Base-by-base conservation (phyloP, 2,797 vertebrate genomes). In the Harpagifer antarcticus region DNA sequence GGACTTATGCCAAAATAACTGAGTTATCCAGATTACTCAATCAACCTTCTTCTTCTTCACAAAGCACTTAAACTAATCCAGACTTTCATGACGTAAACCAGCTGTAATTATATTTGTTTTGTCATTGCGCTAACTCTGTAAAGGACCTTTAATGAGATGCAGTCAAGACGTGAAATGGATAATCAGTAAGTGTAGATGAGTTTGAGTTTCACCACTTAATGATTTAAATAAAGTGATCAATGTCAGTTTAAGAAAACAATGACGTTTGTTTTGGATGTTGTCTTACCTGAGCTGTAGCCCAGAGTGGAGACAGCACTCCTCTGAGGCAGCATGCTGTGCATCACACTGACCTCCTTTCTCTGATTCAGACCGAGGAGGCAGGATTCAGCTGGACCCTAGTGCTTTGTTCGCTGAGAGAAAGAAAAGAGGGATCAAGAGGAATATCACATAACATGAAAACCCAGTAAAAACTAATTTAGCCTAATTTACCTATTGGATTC, bases 241-340 rank as follows among this genome's bases (percentile, higher is more conserved):
- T 45, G 17, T 31, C 9, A 44, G 13, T 3, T 17, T 44, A 31
- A 49, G 14, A 62, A 53, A 14, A 59, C 14, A 20, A 43, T 27
- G 27, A 27, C 27, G 27, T 27, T 27, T 27, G 27, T 27, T 27
- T 27, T 27, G 40, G 20, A 17, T 17, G 43, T 42, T 50, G 43
- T 79, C 79, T 80, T 93, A 96, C 96, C 95, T 91, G 94, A 92
- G 76, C 83, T 74, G 57, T 84, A 90, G 84, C 88, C 93, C 86
- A 96, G 85, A 13, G 95, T 89, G 59, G 93, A 68, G 4, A 94
- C 88, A 27, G 94, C 89, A 59, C 82, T 94, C 92, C 95, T 94
- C 74, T 96, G 95, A 12, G 95, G 94, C 84, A 96, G 92, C 95
- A 96, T 96, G 84, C 90, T 95, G 80, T 59, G 83, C 92, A 94